A percentile compares a stretch with the other conserved stretches of the same genome.
Conservation (phyloP, 2,888 invertebrate genomes). For the Craniophora ligustri region DNA sequence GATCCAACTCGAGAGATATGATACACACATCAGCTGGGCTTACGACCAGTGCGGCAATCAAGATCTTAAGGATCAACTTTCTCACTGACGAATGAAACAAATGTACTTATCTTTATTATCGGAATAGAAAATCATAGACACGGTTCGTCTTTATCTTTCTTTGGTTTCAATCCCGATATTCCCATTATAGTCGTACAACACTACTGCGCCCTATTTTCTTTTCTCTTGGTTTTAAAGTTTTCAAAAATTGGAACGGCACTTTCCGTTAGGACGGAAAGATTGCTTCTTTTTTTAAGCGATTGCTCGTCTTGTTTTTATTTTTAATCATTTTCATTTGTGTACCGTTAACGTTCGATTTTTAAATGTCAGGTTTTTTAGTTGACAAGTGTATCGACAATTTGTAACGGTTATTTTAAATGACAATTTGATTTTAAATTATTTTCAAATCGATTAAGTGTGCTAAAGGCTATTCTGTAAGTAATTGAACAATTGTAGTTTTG, state of each 20-base stretch:
- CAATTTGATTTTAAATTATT: conserved; percentile 10
- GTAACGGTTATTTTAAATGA: conserved; percentile 13
- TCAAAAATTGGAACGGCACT: conserved; percentile 55
- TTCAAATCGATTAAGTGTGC: conserved; percentile 11
- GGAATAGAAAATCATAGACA: too few relatives aligned
- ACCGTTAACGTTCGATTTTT: conserved; percentile 32
- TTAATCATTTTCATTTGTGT: conserved; percentile 28
- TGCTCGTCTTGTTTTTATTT: conserved; percentile 28
- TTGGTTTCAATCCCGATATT: conserved; percentile 25
- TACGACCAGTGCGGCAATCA: too few relatives aligned
- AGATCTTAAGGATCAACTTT: too few relatives aligned
- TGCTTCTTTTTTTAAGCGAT: conserved; percentile 42
- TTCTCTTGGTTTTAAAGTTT: conserved; percentile 50
- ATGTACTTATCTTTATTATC: too few relatives aligned
- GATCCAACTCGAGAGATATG: too few relatives aligned
- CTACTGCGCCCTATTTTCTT: conserved; percentile 43
- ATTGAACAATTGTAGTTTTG: conserved; percentile 13
- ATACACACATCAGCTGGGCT: too few relatives aligned
- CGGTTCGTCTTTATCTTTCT: background rate
- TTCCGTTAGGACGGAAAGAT: conserved; percentile 33
- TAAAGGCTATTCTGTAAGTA: conserved; percentile 4
- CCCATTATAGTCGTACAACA: conserved; percentile 24
- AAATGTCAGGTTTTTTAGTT: conserved; percentile 6
- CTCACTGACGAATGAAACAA: too few relatives aligned
- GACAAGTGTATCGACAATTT: conserved; percentile 16